Conservation (phyloP, 2,113 vertebrate species). For the Arenaria interpres region DNA sequence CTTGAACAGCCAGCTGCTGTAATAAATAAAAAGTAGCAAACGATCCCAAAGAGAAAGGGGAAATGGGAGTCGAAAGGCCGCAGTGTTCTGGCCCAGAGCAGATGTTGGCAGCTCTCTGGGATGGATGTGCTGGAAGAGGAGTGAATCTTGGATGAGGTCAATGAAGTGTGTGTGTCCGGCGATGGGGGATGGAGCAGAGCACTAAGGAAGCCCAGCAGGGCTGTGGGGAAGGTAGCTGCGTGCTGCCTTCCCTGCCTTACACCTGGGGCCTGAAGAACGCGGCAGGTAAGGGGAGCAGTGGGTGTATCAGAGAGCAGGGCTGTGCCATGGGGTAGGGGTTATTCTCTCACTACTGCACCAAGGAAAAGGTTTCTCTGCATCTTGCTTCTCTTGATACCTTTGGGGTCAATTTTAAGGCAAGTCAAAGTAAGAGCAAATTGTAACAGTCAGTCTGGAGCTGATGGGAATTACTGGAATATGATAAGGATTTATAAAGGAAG, state of each 20-base stretch:
- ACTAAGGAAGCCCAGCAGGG: neutral
- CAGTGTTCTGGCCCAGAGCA: neutral
- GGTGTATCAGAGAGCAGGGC: rapidly evolving
- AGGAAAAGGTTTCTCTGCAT: neutral
- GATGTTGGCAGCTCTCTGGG: neutral
- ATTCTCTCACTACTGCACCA: neutral
- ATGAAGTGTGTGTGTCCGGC: neutral
- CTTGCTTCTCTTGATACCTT: neutral
- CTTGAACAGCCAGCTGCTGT: conserved; percentile 10
- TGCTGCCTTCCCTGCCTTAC: neutral
- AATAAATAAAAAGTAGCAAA: neutral
- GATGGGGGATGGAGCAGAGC: neutral
- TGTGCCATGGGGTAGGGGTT: neutral
- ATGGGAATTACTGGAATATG: neutral
- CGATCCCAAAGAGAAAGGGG: neutral
- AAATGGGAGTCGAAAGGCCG: neutral
- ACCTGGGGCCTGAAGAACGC: neutral
- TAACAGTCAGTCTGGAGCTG: neutral
- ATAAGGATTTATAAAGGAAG: neutral
- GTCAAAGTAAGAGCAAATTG: neutral
- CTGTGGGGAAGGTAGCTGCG: neutral
- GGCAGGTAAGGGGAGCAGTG: rapidly evolving
- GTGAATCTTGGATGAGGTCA: neutral
- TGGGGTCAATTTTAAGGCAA: neutral
- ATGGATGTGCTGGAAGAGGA: neutral